Evolutionary conservation across 2,797 vertebrate genomes (phyloP).

Genomic region (Ispidina lecontei): DNA sequence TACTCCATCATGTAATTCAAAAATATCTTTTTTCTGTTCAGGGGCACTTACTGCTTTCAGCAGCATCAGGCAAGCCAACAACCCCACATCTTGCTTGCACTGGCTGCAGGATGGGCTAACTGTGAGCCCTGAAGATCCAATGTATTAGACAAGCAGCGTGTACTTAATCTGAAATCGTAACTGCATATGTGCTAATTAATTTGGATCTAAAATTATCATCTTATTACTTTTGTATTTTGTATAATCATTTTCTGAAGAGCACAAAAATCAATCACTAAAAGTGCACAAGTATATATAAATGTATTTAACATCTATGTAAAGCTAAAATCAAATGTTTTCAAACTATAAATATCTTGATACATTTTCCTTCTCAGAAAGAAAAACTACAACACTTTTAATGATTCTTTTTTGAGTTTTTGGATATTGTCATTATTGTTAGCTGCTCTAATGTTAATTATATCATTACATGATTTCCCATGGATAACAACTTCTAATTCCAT

Average conservation of each 20-base stretch:
- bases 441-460: conserved; percentile 49
- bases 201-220: not conserved
- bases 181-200: not conserved
- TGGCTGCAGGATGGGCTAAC: not conserved
- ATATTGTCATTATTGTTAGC: not conserved
- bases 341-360: not conserved
- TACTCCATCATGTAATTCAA: not conserved
- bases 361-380: not conserved
- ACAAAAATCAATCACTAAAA: not conserved
- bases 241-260: not conserved
- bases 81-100: not conserved
- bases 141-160: fast-evolving
- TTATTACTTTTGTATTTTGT: not conserved
- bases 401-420: not conserved
- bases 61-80: not conserved
- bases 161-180: not conserved
- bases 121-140: not conserved
- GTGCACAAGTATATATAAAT: not conserved
- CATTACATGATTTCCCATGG: conserved; percentile 57
- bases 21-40: not conserved
- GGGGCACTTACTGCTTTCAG: not conserved
- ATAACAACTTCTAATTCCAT: conserved; percentile 61
- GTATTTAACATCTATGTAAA: not conserved
- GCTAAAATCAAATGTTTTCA: not conserved
- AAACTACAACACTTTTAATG: not conserved